A percentile compares a stretch with the other conserved stretches of the same genome.
These are phyloP conservation scores for Entelurus aequoreus DNA, from an alignment of 2,113 vertebrate species.

Conservation along the genomic window DNA sequence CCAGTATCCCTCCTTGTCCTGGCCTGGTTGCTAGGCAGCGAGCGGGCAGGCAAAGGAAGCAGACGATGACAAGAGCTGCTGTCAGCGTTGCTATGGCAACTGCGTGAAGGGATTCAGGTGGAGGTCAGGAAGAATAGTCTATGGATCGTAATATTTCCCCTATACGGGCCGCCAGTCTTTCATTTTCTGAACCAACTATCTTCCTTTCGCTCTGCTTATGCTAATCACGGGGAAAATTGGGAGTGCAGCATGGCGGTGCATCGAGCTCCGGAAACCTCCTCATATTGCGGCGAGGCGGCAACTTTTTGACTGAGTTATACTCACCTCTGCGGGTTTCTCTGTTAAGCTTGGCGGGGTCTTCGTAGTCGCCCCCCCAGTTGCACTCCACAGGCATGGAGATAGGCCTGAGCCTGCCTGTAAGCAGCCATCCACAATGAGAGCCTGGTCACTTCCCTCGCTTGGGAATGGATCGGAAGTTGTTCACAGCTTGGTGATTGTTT, in stretches of 20 bases:
- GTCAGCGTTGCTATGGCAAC: slow-evolving; percentile 72
- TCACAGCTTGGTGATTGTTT: slow-evolving; percentile 1
- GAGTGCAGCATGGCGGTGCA: slow-evolving; percentile 27
- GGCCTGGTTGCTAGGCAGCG: slow-evolving; percentile 69
- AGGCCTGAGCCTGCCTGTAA: slow-evolving; percentile 89
- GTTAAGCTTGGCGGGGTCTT: slow-evolving; percentile 93
- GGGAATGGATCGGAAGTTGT: not conserved
- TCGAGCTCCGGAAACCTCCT: slow-evolving; percentile 35
- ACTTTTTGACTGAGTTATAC: slow-evolving; percentile 56
- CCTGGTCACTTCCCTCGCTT: not conserved
- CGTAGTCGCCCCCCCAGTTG: slow-evolving; percentile 97
- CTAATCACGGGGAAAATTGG: slow-evolving; percentile 48
- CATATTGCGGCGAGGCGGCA: slow-evolving; percentile 45
- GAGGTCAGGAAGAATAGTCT: slow-evolving; percentile 57
- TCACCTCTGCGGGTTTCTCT: slow-evolving; percentile 96
- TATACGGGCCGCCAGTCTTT: slow-evolving; percentile 26
- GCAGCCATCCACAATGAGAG: slow-evolving; percentile 24
- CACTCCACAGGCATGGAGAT: slow-evolving; percentile 99
- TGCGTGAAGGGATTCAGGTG: slow-evolving; percentile 63
- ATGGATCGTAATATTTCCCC: slow-evolving; percentile 21
- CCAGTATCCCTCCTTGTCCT: slow-evolving; percentile 35
- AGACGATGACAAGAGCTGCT: slow-evolving; percentile 62
- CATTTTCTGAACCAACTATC: slow-evolving; percentile 31
- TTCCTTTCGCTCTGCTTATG: slow-evolving; percentile 30
- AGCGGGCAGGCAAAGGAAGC: slow-evolving; percentile 53